phyloP scores from a whole-genome alignment of 2,888 invertebrate genomes.

The Eupithecia abbreviata region DNA sequence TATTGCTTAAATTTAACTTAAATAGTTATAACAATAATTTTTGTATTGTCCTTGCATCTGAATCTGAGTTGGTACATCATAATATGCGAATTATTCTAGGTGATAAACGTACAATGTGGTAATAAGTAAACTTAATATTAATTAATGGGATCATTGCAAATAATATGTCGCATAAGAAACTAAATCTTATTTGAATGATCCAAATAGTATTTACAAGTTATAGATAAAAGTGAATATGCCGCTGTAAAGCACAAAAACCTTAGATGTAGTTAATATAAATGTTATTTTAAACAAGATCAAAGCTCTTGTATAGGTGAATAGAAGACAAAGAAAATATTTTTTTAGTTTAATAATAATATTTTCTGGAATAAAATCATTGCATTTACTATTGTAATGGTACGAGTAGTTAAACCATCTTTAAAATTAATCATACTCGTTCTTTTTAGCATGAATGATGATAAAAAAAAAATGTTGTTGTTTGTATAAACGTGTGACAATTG shows the following conservation, averaged over 20 bases:
- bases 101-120: conserved; percentile 29
- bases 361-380: background rate
- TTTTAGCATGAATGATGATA: background rate
- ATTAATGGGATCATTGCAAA: conserved; percentile 32
- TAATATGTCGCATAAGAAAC: conserved; percentile 10
- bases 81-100: conserved; percentile 6
- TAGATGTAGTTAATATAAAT: conserved; percentile 28
- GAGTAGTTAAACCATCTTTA: background rate
- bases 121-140: conserved; percentile 25
- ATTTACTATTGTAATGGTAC: background rate
- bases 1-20: background rate
- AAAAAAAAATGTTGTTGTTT: background rate
- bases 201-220: conserved; percentile 24
- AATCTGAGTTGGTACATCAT: background rate
- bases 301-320: conserved; percentile 28
- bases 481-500: conserved; percentile 22
- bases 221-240: conserved; percentile 34
- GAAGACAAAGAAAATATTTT: background rate
- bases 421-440: background rate
- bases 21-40: background rate
- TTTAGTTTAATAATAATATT: background rate
- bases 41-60: background rate
- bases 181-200: conserved; percentile 31
- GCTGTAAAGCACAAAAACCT: conserved; percentile 44
- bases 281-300: conserved; percentile 30